A percentile compares a stretch with the other conserved stretches of the same genome.
Conservation (phyloP, 2,888 invertebrate species). For the Caenorhabditis sinica region DNA sequence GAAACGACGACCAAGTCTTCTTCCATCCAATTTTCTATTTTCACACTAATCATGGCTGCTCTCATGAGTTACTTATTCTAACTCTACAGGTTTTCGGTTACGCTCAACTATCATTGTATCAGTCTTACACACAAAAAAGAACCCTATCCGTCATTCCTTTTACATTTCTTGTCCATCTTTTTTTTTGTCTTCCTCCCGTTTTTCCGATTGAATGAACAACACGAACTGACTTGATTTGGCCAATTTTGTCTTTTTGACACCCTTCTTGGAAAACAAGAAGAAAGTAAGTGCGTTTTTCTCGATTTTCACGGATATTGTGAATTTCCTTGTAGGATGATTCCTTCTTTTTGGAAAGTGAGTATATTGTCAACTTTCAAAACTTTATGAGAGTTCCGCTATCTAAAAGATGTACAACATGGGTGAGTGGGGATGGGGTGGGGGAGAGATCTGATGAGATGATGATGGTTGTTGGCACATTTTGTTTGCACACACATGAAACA, state of each 20-base stretch:
- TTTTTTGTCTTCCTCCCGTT: conserved; percentile 14
- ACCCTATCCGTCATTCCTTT: conserved; percentile 1
- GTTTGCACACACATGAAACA: conserved; percentile 36
- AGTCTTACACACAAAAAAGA: not conserved
- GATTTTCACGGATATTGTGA: conserved; percentile 10
- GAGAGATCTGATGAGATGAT: conserved; percentile 18
- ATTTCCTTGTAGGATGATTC: not conserved
- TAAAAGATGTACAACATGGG: conserved; percentile 64
- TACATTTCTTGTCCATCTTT: not conserved
- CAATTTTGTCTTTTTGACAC: conserved; percentile 42
- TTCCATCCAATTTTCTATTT: not conserved
- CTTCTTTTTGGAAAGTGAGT: not conserved
- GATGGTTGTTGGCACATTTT: conserved; percentile 36
- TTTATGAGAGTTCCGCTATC: conserved; percentile 66
- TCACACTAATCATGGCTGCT: not conserved
- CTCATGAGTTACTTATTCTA: not conserved
- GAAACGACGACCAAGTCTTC: conserved; percentile 27
- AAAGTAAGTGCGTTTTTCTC: conserved; percentile 16
- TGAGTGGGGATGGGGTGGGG: conserved; percentile 9
- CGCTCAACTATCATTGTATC: not conserved
- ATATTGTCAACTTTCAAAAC: conserved; percentile 65
- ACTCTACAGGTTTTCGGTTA: not conserved
- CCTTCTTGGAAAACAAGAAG: conserved; percentile 30
- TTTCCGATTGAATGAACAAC: conserved; percentile 41
- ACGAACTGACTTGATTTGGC: conserved; percentile 54